phyloP scores from a whole-genome alignment of 2,888 invertebrate genomes.

The Coleophora deauratella region DNA sequence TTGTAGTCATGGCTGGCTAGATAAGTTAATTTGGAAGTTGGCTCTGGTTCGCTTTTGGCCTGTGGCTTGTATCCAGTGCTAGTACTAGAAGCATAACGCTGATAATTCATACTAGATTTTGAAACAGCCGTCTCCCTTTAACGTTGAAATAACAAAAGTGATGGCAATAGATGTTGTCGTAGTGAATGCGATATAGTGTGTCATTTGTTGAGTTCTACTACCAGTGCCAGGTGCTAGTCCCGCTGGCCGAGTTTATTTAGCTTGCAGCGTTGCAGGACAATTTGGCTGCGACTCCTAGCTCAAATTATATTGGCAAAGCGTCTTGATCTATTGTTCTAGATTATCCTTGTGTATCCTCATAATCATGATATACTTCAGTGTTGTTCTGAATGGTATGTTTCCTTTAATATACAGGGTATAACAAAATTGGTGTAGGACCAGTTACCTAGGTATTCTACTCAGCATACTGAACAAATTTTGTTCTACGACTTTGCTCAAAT shows the following conservation, averaged over 20 bases:
- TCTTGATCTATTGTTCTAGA: background rate
- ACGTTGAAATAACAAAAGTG: too few relatives aligned
- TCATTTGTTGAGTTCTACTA: background rate
- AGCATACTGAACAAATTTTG: too few relatives aligned
- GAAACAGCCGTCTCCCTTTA: background rate
- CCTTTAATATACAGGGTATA: too few relatives aligned
- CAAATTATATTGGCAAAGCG: conserved; percentile 32
- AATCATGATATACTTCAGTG: too few relatives aligned
- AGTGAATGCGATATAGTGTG: background rate
- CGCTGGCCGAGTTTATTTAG: conserved; percentile 32
- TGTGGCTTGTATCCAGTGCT: conserved; percentile 26
- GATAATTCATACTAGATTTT: background rate
- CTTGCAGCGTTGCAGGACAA: conserved; percentile 27
- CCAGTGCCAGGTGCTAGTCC: conserved; percentile 33
- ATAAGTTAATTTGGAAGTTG: conserved; percentile 47
- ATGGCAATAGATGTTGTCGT: background rate
- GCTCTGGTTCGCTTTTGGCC: conserved; percentile 19
- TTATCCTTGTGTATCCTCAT: too few relatives aligned
- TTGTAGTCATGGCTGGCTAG: background rate
- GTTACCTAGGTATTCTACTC: too few relatives aligned
- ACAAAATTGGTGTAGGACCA: too few relatives aligned
- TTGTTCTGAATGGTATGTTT: too few relatives aligned
- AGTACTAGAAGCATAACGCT: conserved; percentile 8
- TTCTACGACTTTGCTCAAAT: too few relatives aligned
- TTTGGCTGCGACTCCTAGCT: conserved; percentile 33